Evolutionary conservation across 1,140 invertebrate genomes (phyloP), one percentile per base, ranked within the genome.

Genomic region (Scaptomyza hsui): DNA sequence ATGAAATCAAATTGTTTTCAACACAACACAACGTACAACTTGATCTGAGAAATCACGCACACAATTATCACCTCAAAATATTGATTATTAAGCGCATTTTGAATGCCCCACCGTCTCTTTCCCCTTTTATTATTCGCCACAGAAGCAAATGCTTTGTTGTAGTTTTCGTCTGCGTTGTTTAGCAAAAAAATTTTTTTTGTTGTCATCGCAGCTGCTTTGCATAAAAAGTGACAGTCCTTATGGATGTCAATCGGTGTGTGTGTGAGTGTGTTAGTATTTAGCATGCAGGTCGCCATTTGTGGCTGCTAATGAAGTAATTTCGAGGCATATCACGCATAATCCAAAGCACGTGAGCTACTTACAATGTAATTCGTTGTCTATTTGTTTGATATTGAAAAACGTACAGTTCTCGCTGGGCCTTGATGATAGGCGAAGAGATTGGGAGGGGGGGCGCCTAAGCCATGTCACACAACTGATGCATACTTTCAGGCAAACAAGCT

Each of bases 321-420:
- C 71, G 63, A 88, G 83, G 83, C 82, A 88, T 88, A 88, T 88
- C 82, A 88, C 82, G 82, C 82, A 88, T 88, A 88, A 88, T 88
- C 82, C 78, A 72, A 71, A 81, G 82, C 82, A 88, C 82, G 82
- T 88, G 82, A 88, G 82, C 82, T 88, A 88, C 82, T 88, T 88
- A 88, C 78, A 89, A 89, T 82, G 83, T 88, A 88, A 88, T 88
- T 88, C 82, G 82, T 82, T 88, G 82, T 88, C 82, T 88, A 88
- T 88, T 88, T 88, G 82, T 88, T 76, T 88, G 83, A 86, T 86
- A 86, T 86, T 86, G 81, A 86, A 86, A 86, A 86, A 75, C 62
- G 69, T 67, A 72, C 37, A 48, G 48, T 55, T 35, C 45, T 35
- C 45, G 41, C 32, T 42, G 37, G 12, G 49, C n/a, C n/a, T 42